phyloP scores from a whole-genome alignment of 2,888 invertebrate genomes.

The Drosophila acutilabella region DNA sequence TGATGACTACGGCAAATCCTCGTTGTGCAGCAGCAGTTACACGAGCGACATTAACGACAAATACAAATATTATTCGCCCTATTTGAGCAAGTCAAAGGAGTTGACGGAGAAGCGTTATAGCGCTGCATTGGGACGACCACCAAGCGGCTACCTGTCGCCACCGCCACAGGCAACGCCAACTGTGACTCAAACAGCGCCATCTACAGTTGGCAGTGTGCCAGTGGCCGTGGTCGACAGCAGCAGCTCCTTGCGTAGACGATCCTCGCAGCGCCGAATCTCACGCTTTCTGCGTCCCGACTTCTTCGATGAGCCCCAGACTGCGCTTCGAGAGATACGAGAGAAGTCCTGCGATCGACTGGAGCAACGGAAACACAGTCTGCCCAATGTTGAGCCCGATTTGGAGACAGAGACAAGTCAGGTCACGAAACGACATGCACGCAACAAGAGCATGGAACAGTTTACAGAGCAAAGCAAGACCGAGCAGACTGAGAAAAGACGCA shows the following conservation, averaged over 20 bases:
- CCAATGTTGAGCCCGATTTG: conserved; percentile 50
- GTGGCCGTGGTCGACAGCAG: conserved; percentile 58
- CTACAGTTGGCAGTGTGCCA: conserved; percentile 12
- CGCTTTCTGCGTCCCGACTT: conserved; percentile 92
- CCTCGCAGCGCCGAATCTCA: conserved; percentile 88
- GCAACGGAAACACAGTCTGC: conserved; percentile 66
- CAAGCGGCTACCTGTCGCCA: conserved; percentile 79
- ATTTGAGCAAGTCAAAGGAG: conserved; percentile 77
- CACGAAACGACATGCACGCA: conserved; percentile 75
- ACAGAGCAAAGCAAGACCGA: conserved; percentile 41
- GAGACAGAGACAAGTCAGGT: conserved; percentile 35
- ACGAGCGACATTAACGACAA: conserved; percentile 84
- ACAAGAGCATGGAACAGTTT: conserved; percentile 83
- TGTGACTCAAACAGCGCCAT: conserved; percentile 14
- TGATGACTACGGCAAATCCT: conserved; percentile 79
- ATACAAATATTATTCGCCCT: conserved; percentile 84
- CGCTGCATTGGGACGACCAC: conserved; percentile 77
- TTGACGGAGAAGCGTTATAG: conserved; percentile 77
- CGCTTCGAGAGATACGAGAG: conserved; percentile 89
- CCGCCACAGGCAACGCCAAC: conserved; percentile 28
- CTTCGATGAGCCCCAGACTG: conserved; percentile 86
- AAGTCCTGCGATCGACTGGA: conserved; percentile 86
- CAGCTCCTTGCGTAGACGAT: conserved; percentile 79
- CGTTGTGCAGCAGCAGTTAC: conserved; percentile 75
- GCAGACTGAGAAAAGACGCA: conserved; percentile 58